phyloP scores from a whole-genome alignment of 1,140 invertebrate species.

The Sarcophaga bullata region DNA sequence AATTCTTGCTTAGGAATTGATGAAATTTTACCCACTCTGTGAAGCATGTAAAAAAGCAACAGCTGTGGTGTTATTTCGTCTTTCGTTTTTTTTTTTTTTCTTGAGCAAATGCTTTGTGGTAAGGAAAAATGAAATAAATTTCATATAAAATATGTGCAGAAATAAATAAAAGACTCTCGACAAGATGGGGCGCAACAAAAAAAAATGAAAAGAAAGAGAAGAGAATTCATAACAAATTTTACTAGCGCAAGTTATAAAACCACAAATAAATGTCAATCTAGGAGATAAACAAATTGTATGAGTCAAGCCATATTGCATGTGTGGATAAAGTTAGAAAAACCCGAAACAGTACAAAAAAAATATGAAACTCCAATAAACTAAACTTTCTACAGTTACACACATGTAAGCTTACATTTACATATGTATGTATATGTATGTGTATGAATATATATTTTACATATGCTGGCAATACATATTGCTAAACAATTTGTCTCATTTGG shows the following conservation, averaged over 20 bases:
- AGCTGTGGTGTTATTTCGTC: no score
- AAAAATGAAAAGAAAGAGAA: not conserved
- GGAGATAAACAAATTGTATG: constrained; percentile 2
- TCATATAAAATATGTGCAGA: not conserved
- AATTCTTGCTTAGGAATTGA: no score
- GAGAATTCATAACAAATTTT: constrained; percentile 13
- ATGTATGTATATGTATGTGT: no score
- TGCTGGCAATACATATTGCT: not conserved
- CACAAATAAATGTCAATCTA: constrained; percentile 24
- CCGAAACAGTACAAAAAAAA: not conserved
- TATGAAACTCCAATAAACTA: not conserved
- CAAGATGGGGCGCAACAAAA: no score
- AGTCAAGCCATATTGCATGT: not conserved
- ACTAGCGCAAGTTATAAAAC: not conserved
- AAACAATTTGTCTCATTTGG: constrained; percentile 26
- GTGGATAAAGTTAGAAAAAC: not conserved
- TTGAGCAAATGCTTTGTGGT: no score
- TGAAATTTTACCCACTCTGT: no score
- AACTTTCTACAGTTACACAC: not conserved
- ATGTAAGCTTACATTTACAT: not conserved
- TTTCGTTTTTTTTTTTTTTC: no score
- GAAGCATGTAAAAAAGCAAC: no score
- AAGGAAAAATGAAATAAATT: not conserved
- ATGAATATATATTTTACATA: no score
- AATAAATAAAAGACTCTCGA: no score